Conservation (phyloP, 2,113 vertebrate species). For the Leiothrix lutea region DNA sequence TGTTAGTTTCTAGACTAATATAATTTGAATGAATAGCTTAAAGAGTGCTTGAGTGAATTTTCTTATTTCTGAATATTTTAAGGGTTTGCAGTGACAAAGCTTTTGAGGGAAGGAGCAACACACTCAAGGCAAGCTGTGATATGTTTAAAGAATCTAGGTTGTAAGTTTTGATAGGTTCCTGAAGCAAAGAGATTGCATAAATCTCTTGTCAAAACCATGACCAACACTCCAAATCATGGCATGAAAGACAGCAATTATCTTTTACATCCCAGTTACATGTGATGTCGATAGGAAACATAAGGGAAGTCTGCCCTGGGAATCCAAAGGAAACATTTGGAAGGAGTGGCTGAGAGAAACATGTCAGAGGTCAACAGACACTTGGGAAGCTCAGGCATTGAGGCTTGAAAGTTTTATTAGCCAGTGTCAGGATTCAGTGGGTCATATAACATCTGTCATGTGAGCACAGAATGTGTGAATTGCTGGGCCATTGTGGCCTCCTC, state of each 20-base stretch:
- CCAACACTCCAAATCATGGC: fast-evolving
- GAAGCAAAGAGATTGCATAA: background rate
- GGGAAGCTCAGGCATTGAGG: background rate
- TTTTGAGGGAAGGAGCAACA: background rate
- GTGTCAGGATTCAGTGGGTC: background rate
- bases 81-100: background rate
- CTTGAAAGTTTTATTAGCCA: background rate
- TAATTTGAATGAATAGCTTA: background rate
- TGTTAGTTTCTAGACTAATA: background rate
- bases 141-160: background rate
- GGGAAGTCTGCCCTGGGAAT: background rate
- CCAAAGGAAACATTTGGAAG: background rate
- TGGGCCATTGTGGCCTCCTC: background rate
- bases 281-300: background rate
- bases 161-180: background rate
- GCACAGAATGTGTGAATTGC: background rate
- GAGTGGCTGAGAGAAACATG: background rate
- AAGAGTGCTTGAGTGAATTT: background rate
- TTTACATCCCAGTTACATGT: background rate
- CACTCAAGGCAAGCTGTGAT: background rate
- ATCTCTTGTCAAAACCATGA: background rate
- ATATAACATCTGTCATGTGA: background rate
- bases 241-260: background rate
- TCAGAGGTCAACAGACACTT: background rate
- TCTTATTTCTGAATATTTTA: background rate